These are phyloP conservation scores for Dendropsophus ebraccatus DNA, from an alignment of 2,113 vertebrate species.

Conservation along the genomic window DNA sequence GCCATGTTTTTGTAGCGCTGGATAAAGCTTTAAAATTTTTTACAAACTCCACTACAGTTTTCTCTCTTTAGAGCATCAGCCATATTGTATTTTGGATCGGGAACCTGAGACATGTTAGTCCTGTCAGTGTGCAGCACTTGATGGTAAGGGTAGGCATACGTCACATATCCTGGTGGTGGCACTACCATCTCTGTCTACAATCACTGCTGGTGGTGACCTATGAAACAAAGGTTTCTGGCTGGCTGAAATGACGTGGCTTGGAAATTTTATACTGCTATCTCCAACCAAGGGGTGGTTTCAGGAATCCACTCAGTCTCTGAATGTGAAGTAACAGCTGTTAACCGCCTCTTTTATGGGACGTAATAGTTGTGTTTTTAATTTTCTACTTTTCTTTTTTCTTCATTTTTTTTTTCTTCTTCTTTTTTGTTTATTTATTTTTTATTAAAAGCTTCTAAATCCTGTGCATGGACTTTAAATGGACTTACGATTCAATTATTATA, in stretches of 20 bases:
- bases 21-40: not conserved
- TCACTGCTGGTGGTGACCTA: slow-evolving; percentile 41
- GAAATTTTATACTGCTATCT: slow-evolving; percentile 16
- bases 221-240: not conserved
- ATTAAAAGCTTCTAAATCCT: slow-evolving; percentile 24
- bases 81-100: not conserved
- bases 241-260: not conserved
- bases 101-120: slow-evolving; percentile 1
- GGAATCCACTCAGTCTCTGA: slow-evolving; percentile 55
- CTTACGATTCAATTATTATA: slow-evolving; percentile 79
- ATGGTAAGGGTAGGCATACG: not conserved
- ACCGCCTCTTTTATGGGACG: slow-evolving; percentile 74
- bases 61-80: not conserved
- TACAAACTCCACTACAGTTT: not conserved
- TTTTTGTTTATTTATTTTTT: slow-evolving; percentile 15
- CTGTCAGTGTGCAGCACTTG: slow-evolving; percentile 23
- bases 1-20: not conserved
- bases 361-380: slow-evolving; percentile 81
- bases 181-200: slow-evolving; percentile 35
- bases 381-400: slow-evolving; percentile 90
- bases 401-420: not conserved
- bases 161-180: slow-evolving; percentile 53
- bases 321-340: slow-evolving; percentile 73
- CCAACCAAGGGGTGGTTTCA: slow-evolving; percentile 27
- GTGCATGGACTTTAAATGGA: slow-evolving; percentile 48